Conservation (phyloP, 2,797 vertebrate genomes). For the Propithecus deckenii region DNA sequence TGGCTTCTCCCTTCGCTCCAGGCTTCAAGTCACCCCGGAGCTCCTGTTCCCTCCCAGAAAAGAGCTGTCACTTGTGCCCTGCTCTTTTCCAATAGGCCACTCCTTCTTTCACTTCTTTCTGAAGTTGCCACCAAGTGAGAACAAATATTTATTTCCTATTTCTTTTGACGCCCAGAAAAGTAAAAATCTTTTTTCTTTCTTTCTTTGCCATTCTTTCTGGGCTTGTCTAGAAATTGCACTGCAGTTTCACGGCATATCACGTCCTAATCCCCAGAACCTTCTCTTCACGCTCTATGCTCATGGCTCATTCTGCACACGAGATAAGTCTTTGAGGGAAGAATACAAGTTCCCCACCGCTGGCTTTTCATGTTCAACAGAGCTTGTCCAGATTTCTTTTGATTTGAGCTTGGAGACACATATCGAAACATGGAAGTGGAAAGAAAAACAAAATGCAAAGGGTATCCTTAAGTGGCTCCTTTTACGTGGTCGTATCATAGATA, state of each 20-base stretch:
- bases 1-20: background rate
- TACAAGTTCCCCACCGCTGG: background rate
- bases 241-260: fast-evolving
- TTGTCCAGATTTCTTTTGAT: background rate
- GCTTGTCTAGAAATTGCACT: background rate
- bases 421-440: background rate
- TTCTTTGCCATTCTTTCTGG: background rate
- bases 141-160: background rate
- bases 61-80: fast-evolving
- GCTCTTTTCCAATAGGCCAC: fast-evolving
- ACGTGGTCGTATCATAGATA: background rate
- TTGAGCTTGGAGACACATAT: background rate
- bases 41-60: fast-evolving
- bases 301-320: background rate
- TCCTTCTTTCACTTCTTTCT: background rate
- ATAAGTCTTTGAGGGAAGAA: background rate
- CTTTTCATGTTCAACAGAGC: background rate
- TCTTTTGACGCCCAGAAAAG: background rate
- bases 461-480: background rate
- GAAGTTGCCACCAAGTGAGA: background rate
- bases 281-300: background rate
- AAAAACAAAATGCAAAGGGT: background rate
- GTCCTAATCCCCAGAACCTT: background rate
- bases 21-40: fast-evolving
- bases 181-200: background rate